Conservation (phyloP, 1,140 invertebrate species). For the Procambarus virginalis region DNA sequence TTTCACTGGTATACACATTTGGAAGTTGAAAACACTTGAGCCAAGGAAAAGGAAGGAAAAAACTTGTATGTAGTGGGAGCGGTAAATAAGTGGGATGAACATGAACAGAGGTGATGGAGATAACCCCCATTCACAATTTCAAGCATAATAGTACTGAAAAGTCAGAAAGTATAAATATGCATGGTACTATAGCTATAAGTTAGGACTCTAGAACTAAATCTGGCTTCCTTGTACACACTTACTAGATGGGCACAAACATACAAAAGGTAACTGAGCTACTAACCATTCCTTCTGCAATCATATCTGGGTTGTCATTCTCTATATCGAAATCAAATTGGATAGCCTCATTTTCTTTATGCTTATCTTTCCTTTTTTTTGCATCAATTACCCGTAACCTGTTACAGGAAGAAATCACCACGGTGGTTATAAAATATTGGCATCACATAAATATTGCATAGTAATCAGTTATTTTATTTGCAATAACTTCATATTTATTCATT, state of each 20-base stretch:
- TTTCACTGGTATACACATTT: too few species aligned
- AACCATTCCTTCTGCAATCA: conserved; percentile 96
- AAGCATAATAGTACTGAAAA: too few species aligned
- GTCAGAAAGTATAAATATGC: too few species aligned
- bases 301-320: conserved; percentile 92
- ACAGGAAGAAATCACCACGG: neutral
- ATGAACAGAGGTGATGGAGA: too few species aligned
- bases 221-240: neutral
- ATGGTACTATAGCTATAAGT: too few species aligned
- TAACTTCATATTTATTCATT: neutral
- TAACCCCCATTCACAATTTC: too few species aligned
- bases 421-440: neutral
- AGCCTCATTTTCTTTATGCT: conserved; percentile 99
- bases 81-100: too few species aligned
- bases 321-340: conserved; percentile 99
- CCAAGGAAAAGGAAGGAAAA: too few species aligned
- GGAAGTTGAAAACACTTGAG: too few species aligned
- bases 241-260: neutral
- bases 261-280: conserved; percentile 51
- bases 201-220: neutral
- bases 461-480: too few species aligned
- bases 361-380: conserved; percentile 95
- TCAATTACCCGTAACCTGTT: conserved; percentile 91
- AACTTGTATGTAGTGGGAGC: too few species aligned
- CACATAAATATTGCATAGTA: too few species aligned